These are phyloP conservation scores for Rhabditoides inermis DNA, from an alignment of 2,888 invertebrate genomes.

Conservation along the genomic window DNA sequence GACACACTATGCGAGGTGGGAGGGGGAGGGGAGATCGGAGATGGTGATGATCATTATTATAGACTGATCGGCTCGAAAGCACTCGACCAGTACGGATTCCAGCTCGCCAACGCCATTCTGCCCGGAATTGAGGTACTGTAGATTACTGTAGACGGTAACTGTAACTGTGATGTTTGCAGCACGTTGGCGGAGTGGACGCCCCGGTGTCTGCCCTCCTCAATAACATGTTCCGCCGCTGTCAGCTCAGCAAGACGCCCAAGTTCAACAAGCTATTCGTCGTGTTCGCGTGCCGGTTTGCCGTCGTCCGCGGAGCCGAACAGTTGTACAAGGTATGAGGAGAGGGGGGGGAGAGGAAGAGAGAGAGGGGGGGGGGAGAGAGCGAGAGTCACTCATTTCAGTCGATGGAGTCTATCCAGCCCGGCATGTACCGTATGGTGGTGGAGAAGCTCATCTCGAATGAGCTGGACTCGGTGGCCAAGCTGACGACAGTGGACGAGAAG, in stretches of 20 bases:
- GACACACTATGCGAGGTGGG: slow-evolving; percentile 6
- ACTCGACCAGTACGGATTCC: slow-evolving; percentile 92
- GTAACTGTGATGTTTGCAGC: slow-evolving; percentile 2
- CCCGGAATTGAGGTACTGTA: slow-evolving; percentile 19
- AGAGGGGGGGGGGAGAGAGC: neutral
- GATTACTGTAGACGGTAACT: neutral
- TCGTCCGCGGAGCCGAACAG: slow-evolving; percentile 69
- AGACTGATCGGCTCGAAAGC: slow-evolving; percentile 83
- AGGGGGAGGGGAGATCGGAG: too few species aligned
- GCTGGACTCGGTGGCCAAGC: slow-evolving; percentile 64
- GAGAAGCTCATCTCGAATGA: slow-evolving; percentile 61
- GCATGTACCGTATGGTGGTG: slow-evolving; percentile 87
- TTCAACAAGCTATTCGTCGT: slow-evolving; percentile 79
- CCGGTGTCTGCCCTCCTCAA: slow-evolving; percentile 21
- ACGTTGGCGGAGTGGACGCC: slow-evolving; percentile 6
- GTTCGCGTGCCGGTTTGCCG: slow-evolving; percentile 77
- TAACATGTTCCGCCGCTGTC: slow-evolving; percentile 58
- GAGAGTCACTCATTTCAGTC: slow-evolving; percentile 15
- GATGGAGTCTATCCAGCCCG: slow-evolving; percentile 55
- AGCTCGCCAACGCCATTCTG: slow-evolving; percentile 76
- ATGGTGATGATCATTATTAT: slow-evolving; percentile 59
- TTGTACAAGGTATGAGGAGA: slow-evolving; percentile 72
- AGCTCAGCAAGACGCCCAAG: slow-evolving; percentile 87
- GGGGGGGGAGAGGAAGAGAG: neutral
- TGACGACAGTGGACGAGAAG: slow-evolving; percentile 72